phyloP scores from a whole-genome alignment of 2,888 invertebrate species.

The Drosophila fulvimacula region DNA sequence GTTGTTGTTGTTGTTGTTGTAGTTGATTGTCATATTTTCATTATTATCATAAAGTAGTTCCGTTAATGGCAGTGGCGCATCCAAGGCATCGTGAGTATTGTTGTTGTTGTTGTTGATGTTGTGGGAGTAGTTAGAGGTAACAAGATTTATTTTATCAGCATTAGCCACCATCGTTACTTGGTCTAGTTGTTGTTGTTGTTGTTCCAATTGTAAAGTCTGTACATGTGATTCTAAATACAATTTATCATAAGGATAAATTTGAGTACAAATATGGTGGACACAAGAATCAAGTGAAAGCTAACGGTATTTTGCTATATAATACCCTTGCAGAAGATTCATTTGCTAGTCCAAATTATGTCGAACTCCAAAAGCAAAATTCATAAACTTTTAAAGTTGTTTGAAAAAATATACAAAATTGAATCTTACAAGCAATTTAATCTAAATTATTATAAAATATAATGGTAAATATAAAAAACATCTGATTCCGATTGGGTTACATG shows the following conservation, averaged over 20 bases:
- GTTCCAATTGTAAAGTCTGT: slow-evolving; percentile 86
- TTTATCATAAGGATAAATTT: slow-evolving; percentile 83
- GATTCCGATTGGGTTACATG: not conserved
- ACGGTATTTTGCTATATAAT: slow-evolving; percentile 13
- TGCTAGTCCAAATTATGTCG: not conserved
- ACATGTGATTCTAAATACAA: slow-evolving; percentile 85
- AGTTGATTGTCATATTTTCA: slow-evolving; percentile 55
- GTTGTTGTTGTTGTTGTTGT: slow-evolving; percentile 47
- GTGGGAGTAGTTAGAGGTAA: slow-evolving; percentile 84
- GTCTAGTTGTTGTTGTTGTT: slow-evolving; percentile 78
- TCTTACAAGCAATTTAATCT: not conserved
- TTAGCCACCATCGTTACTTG: slow-evolving; percentile 86
- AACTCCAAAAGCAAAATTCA: not conserved
- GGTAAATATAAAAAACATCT: not conserved
- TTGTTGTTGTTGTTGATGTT: slow-evolving; percentile 45
- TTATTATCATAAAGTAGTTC: slow-evolving; percentile 50
- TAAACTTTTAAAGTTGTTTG: too few species aligned
- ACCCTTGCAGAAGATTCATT: slow-evolving; percentile 27
- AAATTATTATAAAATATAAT: not conserved
- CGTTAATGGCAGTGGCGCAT: slow-evolving; percentile 47
- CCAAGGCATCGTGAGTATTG: slow-evolving; percentile 51
- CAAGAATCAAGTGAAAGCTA: slow-evolving; percentile 56
- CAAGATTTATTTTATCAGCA: slow-evolving; percentile 85
- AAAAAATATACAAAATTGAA: too few species aligned
- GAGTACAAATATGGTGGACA: slow-evolving; percentile 63